These are phyloP conservation scores for Patella vulgata DNA, from an alignment of 1,140 invertebrate genomes.

Conservation along the genomic window DNA sequence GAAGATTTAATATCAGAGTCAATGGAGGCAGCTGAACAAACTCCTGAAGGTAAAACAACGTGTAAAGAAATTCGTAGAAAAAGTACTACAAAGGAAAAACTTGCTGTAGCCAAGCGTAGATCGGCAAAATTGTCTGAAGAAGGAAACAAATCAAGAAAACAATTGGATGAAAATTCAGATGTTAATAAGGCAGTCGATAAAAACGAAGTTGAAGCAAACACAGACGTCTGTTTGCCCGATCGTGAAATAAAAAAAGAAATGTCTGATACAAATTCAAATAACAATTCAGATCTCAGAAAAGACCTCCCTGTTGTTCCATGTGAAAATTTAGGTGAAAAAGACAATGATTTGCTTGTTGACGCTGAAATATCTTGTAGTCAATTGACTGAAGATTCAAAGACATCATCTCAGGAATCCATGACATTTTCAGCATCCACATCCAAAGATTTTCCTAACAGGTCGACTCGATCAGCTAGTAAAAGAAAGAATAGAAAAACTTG, in stretches of 20 bases:
- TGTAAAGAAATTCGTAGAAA: constrained; percentile 20
- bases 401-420: too few species aligned
- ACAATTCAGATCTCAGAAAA: too few species aligned
- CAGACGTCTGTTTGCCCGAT: background rate
- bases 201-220: constrained; percentile 8
- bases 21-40: constrained; percentile 30
- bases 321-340: too few species aligned
- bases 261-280: background rate
- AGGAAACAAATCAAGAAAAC: too few species aligned
- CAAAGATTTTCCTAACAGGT: too few species aligned
- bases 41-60: constrained; percentile 29
- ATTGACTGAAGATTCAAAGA: too few species aligned
- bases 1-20: too few species aligned
- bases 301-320: too few species aligned
- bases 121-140: background rate
- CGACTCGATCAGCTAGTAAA: background rate
- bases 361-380: too few species aligned
- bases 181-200: constrained; percentile 2
- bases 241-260: background rate
- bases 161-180: constrained; percentile 14
- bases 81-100: constrained; percentile 48
- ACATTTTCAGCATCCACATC: too few species aligned
- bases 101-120: constrained; percentile 28
- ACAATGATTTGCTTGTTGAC: too few species aligned
- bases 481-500: background rate